Conservation (phyloP, 2,113 vertebrate species). For the Bombycilla garrulus region DNA sequence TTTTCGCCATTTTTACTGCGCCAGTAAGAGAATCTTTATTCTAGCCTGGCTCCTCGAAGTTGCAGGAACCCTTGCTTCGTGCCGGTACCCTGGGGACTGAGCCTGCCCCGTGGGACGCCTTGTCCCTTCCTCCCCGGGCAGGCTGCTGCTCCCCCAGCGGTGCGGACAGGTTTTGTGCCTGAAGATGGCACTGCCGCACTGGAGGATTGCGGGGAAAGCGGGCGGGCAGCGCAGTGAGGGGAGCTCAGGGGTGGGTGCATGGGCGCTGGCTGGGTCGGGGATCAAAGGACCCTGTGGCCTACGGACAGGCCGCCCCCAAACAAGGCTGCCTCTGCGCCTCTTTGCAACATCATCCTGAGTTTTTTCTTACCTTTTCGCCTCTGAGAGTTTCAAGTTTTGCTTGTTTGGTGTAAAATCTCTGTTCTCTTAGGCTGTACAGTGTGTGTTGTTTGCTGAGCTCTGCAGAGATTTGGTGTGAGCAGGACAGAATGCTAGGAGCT, state of each 20-base stretch:
- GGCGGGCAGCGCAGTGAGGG: rapidly evolving
- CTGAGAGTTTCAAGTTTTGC: background rate
- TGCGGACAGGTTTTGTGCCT: background rate
- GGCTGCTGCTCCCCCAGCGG: rapidly evolving
- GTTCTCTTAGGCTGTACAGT: rapidly evolving
- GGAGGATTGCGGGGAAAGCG: background rate
- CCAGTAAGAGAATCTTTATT: too few relatives aligned
- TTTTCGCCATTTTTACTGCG: too few relatives aligned
- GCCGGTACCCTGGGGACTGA: background rate
- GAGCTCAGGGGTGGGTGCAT: background rate
- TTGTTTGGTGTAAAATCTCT: background rate
- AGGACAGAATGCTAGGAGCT: background rate
- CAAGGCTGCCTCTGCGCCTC: background rate
- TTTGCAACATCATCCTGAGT: background rate
- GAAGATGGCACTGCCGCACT: constrained; percentile 37
- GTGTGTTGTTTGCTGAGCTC: background rate
- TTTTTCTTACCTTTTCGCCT: background rate
- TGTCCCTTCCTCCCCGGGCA: background rate
- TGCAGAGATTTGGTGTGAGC: background rate
- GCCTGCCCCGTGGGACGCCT: background rate
- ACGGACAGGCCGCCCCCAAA: rapidly evolving
- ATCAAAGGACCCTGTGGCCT: rapidly evolving
- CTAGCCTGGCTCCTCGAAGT: too few relatives aligned
- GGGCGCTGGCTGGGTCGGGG: rapidly evolving
- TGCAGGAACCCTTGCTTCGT: too few relatives aligned